Evolutionary conservation across 2,113 vertebrate genomes (phyloP).

Genomic region (Rhinolophus ferrumequinum): DNA sequence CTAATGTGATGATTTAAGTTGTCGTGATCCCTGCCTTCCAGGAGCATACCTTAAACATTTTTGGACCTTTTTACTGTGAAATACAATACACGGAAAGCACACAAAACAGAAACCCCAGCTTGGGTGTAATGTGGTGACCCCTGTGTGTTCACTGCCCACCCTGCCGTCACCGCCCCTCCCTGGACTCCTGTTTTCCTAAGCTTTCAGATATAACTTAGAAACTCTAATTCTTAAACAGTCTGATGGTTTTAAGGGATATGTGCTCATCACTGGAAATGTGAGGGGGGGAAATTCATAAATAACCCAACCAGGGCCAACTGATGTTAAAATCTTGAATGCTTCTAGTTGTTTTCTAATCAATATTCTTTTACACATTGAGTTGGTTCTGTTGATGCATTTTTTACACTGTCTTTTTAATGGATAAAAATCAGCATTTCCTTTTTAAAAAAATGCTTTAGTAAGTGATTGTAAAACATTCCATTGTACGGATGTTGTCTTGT

Average conservation of each 20-base stretch:
- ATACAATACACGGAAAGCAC: not conserved
- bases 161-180: accelerated
- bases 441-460: not conserved
- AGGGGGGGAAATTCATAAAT: not conserved
- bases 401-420: not conserved
- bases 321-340: not conserved
- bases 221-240: not conserved
- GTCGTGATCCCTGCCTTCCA: not conserved
- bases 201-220: not conserved
- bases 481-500: not conserved
- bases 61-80: not conserved
- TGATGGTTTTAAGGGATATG: not conserved
- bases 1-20: not conserved
- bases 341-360: not conserved
- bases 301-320: not conserved
- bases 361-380: not conserved
- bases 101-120: not conserved
- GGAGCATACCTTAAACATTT: not conserved
- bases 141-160: accelerated
- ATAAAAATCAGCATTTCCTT: not conserved
- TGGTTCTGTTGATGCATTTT: not conserved
- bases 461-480: not conserved
- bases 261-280: not conserved
- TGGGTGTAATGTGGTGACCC: accelerated
- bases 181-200: not conserved